Conservation (phyloP, 2,113 vertebrate genomes). For the Procapra przewalskii region DNA sequence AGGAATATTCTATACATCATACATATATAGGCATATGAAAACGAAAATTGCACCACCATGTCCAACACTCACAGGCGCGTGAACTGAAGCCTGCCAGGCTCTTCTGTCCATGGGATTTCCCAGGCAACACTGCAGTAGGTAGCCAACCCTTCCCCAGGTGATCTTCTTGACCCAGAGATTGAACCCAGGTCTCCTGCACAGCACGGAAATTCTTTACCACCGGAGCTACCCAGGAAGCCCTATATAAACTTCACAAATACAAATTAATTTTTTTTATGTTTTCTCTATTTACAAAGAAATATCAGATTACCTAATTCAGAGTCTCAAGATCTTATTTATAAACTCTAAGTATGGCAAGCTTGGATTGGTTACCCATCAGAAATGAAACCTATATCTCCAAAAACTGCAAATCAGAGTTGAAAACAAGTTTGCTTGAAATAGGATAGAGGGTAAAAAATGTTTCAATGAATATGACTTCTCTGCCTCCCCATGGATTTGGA, state of each 20-base stretch:
- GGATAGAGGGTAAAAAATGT: background rate
- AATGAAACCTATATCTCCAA: background rate
- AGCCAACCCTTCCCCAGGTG: background rate
- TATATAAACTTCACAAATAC: background rate
- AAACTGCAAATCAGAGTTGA: background rate
- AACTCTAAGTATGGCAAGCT: background rate
- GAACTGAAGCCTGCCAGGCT: background rate
- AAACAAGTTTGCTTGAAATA: background rate
- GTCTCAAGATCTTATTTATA: background rate
- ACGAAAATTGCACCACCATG: rapidly evolving
- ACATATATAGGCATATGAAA: background rate
- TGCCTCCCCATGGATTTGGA: background rate
- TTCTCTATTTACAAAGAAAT: background rate
- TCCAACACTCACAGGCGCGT: background rate
- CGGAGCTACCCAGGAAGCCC: background rate
- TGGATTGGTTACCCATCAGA: background rate
- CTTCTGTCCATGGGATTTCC: background rate
- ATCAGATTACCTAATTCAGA: background rate
- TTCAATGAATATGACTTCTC: background rate
- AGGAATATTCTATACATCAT: background rate
- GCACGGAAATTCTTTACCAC: background rate
- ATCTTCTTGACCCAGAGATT: background rate
- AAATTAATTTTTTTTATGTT: background rate
- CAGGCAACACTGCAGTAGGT: background rate
- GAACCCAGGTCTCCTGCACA: background rate